These are phyloP conservation scores for Scatophagus argus DNA, from an alignment of 2,113 vertebrate species.

Conservation along the genomic window DNA sequence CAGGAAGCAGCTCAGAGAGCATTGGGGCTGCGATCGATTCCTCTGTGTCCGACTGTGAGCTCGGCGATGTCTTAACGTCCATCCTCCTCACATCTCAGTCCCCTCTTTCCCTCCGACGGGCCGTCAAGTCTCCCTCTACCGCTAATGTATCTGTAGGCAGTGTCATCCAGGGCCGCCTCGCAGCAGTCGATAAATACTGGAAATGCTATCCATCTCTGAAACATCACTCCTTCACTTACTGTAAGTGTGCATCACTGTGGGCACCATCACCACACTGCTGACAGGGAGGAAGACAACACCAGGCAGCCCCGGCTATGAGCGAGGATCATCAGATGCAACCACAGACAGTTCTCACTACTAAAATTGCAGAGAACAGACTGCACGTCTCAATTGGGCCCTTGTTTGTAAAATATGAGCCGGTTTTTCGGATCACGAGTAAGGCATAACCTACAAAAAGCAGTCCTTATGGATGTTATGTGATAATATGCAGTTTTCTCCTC, in stretches of 20 bases:
- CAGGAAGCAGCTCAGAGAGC: conserved; percentile 75
- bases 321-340: conserved; percentile 58
- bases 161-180: conserved; percentile 64
- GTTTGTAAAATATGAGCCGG: conserved; percentile 47
- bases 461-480: background rate
- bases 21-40: conserved; percentile 74
- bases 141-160: conserved; percentile 84
- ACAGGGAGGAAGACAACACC: conserved; percentile 79
- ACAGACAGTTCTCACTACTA: conserved; percentile 53
- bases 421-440: conserved; percentile 34
- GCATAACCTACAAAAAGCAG: conserved; percentile 30
- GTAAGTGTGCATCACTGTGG: conserved; percentile 80
- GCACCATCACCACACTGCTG: conserved; percentile 66
- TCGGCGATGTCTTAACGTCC: conserved; percentile 72
- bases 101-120: conserved; percentile 52
- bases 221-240: conserved; percentile 86
- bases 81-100: conserved; percentile 58
- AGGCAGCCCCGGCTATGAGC: conserved; percentile 37
- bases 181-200: conserved; percentile 84
- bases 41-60: conserved; percentile 54
- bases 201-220: conserved; percentile 85
- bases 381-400: conserved; percentile 34
- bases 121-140: conserved; percentile 66
- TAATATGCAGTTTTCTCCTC: conserved; percentile 17
- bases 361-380: conserved; percentile 58